These are phyloP conservation scores for Caenorhabditis tropicalis DNA, from an alignment of 1,140 invertebrate genomes.

Conservation along the genomic window DNA sequence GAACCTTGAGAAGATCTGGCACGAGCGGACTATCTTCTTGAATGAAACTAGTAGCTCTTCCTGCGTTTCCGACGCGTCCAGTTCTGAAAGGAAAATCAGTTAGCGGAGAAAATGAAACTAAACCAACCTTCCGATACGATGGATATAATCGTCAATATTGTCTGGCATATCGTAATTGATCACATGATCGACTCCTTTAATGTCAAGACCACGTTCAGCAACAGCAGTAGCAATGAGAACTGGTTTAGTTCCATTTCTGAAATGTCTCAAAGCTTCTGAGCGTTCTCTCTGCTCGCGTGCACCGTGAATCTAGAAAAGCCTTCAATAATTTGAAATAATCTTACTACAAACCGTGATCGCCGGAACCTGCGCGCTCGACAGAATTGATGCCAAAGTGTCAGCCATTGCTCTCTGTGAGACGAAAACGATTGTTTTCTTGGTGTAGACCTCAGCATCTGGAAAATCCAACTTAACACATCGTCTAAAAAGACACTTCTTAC, in stretches of 20 bases:
- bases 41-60: conserved; percentile 47
- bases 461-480: conserved; percentile 80
- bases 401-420: conserved; percentile 54
- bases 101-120: not conserved
- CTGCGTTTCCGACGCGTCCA: conserved; percentile 50
- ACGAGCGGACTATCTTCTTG: not conserved
- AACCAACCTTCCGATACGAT: conserved; percentile 51
- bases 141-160: conserved; percentile 50
- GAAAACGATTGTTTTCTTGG: conserved; percentile 81
- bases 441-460: conserved; percentile 87
- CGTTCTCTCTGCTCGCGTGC: conserved; percentile 78
- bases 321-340: not conserved
- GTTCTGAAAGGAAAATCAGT: conserved; percentile 10
- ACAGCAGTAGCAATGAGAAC: conserved; percentile 55
- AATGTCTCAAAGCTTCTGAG: conserved; percentile 85
- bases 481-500: conserved; percentile 62
- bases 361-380: conserved; percentile 20
- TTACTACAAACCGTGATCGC: conserved; percentile 36
- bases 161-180: conserved; percentile 55
- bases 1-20: not conserved
- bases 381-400: conserved; percentile 35
- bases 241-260: conserved; percentile 72
- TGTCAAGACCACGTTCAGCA: conserved; percentile 54
- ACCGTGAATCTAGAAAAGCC: conserved; percentile 65
- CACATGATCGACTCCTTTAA: conserved; percentile 52